Evolutionary conservation across 2,888 invertebrate genomes (phyloP).

Genomic region (Megamerina dolium): DNA sequence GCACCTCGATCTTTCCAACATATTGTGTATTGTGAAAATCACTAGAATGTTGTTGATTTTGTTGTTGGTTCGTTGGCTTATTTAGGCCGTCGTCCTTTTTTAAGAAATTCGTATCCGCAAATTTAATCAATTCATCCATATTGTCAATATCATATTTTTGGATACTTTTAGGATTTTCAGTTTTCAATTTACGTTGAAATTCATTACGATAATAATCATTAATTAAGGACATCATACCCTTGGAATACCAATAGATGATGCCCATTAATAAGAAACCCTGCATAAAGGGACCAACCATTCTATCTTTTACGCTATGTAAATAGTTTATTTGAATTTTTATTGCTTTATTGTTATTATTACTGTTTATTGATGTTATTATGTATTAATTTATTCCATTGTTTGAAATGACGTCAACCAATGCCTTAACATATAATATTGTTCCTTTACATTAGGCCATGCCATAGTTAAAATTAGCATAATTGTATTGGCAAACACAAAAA

Average conservation of each 20-base stretch:
- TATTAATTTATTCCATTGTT: slow-evolving; percentile 8
- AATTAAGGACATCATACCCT: slow-evolving; percentile 65
- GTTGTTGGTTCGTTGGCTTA: too few relatives aligned
- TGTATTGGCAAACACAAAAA: slow-evolving; percentile 75
- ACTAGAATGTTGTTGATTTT: too few relatives aligned
- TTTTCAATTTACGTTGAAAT: slow-evolving; percentile 53
- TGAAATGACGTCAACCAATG: slow-evolving; percentile 49
- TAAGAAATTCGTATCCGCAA: too few relatives aligned
- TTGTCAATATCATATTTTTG: slow-evolving; percentile 16
- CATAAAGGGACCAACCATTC: slow-evolving; percentile 60
- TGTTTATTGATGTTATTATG: slow-evolving; percentile 10
- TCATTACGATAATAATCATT: slow-evolving; percentile 68
- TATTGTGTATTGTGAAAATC: too few relatives aligned
- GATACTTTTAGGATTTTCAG: neutral
- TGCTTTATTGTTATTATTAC: neutral
- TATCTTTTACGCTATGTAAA: slow-evolving; percentile 19
- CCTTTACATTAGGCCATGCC: slow-evolving; percentile 67
- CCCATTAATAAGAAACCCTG: slow-evolving; percentile 61
- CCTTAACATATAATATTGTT: slow-evolving; percentile 53
- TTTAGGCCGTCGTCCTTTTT: too few relatives aligned
- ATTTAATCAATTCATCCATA: slow-evolving; percentile 17
- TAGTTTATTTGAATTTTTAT: neutral
- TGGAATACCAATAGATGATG: slow-evolving; percentile 67
- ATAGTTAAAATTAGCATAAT: slow-evolving; percentile 65
- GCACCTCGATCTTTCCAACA: too few relatives aligned